Percentiles rank a stretch among this genome's conserved stretches.
phyloP scores from a whole-genome alignment of 2,113 vertebrate genomes.

The Vimba vimba region DNA sequence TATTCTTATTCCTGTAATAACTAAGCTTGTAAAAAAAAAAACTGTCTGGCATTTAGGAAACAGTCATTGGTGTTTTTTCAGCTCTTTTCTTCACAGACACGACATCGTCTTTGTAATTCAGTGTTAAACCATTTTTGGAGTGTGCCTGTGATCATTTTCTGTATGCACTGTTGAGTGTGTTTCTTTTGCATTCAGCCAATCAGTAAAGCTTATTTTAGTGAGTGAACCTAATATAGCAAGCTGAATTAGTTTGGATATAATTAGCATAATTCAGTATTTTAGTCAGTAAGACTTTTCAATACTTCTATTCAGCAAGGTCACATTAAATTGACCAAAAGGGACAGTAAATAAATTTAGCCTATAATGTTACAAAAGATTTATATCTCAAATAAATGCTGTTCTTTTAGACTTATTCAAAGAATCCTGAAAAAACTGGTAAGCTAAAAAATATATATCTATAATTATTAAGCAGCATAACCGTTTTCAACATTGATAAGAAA shows the following conservation, averaged over 20 bases:
- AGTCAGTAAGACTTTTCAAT: background rate
- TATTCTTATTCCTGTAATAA: background rate
- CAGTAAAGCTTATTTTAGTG: background rate
- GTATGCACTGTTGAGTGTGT: background rate
- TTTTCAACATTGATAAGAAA: background rate
- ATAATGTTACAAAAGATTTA: background rate
- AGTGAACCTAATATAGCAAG: background rate
- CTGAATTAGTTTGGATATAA: background rate
- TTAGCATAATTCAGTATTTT: background rate
- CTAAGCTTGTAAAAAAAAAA: background rate
- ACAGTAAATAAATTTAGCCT: background rate
- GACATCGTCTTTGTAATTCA: background rate
- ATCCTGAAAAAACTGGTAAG: background rate
- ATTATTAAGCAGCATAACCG: background rate
- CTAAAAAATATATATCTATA: background rate
- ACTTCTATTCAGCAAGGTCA: background rate
- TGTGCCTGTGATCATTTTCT: background rate
- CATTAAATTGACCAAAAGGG: background rate
- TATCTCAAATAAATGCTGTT: background rate
- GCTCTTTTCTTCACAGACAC: background rate
- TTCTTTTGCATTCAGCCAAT: background rate
- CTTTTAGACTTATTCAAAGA: background rate
- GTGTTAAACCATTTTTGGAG: constrained; percentile 9
- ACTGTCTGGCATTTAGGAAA: background rate
- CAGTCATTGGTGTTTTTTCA: constrained; percentile 49